These are phyloP conservation scores for Ciconia nigra DNA, from an alignment of 2,797 vertebrate species.

Conservation along the genomic window DNA sequence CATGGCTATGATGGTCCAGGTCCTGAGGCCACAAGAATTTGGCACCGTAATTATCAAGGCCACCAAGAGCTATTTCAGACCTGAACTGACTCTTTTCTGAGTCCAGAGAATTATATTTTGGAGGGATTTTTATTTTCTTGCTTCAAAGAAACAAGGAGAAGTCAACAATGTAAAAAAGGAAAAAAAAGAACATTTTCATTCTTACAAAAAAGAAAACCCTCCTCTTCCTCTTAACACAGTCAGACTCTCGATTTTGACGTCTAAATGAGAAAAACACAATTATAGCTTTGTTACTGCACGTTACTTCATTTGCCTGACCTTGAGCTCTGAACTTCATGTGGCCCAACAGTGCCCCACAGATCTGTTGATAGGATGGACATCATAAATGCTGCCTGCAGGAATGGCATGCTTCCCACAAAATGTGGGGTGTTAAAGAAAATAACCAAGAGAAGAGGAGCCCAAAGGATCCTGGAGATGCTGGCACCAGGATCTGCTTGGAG, in stretches of 20 bases:
- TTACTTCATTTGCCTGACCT: not conserved
- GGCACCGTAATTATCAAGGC: not conserved
- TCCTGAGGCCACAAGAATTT: not conserved
- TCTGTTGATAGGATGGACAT: not conserved
- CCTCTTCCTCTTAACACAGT: not conserved
- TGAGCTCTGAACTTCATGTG: not conserved
- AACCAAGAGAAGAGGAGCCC: not conserved
- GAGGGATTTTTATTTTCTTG: not conserved
- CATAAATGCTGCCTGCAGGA: not conserved
- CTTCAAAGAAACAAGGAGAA: not conserved
- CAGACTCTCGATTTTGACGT: not conserved
- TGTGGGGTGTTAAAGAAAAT: not conserved
- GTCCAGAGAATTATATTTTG: not conserved
- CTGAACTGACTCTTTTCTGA: not conserved
- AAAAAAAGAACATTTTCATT: accelerated
- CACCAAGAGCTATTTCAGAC: not conserved
- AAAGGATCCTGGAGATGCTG: not conserved
- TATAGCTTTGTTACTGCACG: not conserved
- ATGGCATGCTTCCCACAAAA: not conserved
- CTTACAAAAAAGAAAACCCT: not conserved
- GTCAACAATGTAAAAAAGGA: accelerated
- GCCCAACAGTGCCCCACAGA: accelerated
- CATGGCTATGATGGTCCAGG: not conserved
- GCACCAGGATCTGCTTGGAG: not conserved
- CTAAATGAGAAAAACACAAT: not conserved